A percentile compares a stretch with the other conserved stretches of the same genome.
phyloP scores from a whole-genome alignment of 2,113 vertebrate species.

The Bothrops jararaca region DNA sequence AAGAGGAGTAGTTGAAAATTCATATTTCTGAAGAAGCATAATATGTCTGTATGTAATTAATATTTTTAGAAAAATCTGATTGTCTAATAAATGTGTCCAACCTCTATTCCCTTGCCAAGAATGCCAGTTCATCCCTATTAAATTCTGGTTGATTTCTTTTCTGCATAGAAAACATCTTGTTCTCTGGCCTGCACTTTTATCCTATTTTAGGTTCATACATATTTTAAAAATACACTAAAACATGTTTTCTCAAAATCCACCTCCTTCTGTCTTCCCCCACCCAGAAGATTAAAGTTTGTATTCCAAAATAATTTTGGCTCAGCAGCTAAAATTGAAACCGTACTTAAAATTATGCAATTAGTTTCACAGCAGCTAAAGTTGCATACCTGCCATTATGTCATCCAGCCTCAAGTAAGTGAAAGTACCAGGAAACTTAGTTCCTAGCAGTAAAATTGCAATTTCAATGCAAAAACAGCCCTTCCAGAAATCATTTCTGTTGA shows the following conservation, averaged over 20 bases:
- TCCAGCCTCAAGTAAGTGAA: background rate
- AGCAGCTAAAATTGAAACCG: conserved; percentile 13
- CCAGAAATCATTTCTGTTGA: conserved; percentile 16
- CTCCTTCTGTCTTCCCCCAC: background rate
- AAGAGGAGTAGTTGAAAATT: conserved; percentile 38
- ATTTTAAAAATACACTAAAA: background rate
- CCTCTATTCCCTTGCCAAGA: background rate
- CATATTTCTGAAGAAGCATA: conserved; percentile 23
- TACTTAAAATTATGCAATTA: conserved; percentile 33
- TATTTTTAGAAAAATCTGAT: background rate
- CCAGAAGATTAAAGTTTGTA: conserved; percentile 1
- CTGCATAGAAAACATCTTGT: background rate
- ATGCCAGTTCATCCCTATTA: background rate
- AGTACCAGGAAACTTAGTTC: conserved; percentile 5
- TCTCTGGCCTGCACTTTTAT: background rate
- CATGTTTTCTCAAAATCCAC: background rate
- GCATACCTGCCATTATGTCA: background rate
- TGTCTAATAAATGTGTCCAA: background rate
- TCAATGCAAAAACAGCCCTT: conserved; percentile 6
- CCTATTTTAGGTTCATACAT: background rate
- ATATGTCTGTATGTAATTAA: background rate
- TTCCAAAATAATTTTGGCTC: conserved; percentile 23
- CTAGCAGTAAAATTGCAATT: background rate
- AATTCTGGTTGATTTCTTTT: background rate
- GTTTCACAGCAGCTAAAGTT: background rate